These are phyloP conservation scores for Dastarcus helophoroides DNA, from an alignment of 2,888 invertebrate species.

Conservation along the genomic window DNA sequence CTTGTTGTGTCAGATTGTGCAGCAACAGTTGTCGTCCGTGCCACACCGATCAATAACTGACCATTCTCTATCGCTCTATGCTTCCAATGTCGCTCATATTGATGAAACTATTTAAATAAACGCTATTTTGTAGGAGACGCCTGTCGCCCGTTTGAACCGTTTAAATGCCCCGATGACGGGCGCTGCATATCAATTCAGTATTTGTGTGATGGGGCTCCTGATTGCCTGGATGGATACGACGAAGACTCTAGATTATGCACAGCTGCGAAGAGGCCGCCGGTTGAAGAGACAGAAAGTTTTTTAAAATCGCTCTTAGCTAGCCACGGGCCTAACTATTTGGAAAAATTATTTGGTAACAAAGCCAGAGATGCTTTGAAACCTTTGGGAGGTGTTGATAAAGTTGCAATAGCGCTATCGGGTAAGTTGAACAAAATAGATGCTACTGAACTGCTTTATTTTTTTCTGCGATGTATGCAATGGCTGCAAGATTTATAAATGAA, in stretches of 20 bases:
- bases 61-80: conserved; percentile 1
- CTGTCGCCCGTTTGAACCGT: conserved; percentile 92
- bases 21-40: background rate
- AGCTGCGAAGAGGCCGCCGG: conserved; percentile 92
- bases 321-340: conserved; percentile 92
- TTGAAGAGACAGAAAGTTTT: conserved; percentile 93
- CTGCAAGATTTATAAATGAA: too few relatives aligned
- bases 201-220: conserved; percentile 87
- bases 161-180: conserved; percentile 89
- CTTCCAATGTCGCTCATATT: background rate
- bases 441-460: too few relatives aligned
- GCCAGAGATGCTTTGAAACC: conserved; percentile 85
- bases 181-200: conserved; percentile 95
- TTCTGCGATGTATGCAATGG: too few relatives aligned
- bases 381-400: conserved; percentile 88
- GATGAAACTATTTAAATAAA: background rate
- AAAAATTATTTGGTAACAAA: conserved; percentile 91
- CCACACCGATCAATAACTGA: background rate
- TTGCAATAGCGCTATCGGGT: conserved; percentile 92
- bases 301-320: conserved; percentile 86
- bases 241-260: conserved; percentile 92
- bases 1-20: conserved; percentile 3
- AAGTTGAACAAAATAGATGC: too few relatives aligned
- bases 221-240: conserved; percentile 91
- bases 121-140: conserved; percentile 44